Percentiles rank a stretch among this genome's conserved stretches.
These are phyloP conservation scores for Mus minutoides DNA, from an alignment of 2,797 vertebrate genomes.

Conservation along the genomic window DNA sequence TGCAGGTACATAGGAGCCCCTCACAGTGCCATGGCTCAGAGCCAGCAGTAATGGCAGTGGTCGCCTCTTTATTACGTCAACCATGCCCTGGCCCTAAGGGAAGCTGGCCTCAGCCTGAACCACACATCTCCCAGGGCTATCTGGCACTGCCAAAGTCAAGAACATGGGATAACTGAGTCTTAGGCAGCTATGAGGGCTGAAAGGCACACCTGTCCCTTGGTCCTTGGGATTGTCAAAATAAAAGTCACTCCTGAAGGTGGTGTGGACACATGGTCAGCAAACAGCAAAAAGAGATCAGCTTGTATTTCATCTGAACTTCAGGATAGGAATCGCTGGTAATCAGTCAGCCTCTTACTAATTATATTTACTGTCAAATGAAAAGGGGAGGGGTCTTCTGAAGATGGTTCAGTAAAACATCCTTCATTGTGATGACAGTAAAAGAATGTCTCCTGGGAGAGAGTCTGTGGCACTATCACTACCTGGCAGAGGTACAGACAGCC, in stretches of 20 bases:
- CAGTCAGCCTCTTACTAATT: slow-evolving; percentile 83
- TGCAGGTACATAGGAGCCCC: slow-evolving; percentile 64
- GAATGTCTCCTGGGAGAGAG: slow-evolving; percentile 83
- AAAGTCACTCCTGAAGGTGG: not conserved
- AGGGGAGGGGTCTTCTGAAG: slow-evolving; percentile 67
- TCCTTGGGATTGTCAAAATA: not conserved
- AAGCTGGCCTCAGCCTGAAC: not conserved
- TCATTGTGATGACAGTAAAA: slow-evolving; percentile 82
- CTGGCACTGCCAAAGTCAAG: not conserved
- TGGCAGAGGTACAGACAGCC: slow-evolving; percentile 87
- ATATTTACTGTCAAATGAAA: slow-evolving; percentile 79
- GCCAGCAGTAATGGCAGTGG: slow-evolving; percentile 23
- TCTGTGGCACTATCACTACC: slow-evolving; percentile 84
- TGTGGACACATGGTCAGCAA: not conserved
- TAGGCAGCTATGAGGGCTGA: fast-evolving
- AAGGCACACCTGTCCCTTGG: not conserved
- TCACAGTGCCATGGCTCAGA: slow-evolving; percentile 72
- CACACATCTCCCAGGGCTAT: not conserved
- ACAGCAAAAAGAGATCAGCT: slow-evolving; percentile 43
- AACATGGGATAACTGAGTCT: fast-evolving
- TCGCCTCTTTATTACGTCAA: slow-evolving; percentile 4
- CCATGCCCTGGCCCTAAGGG: not conserved
- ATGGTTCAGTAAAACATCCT: slow-evolving; percentile 85
- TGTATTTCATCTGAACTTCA: slow-evolving; percentile 64
- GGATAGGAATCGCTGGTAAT: slow-evolving; percentile 65